Evolutionary conservation across 1,140 invertebrate genomes (phyloP).

Genomic region (Rhizoglyphus robini): DNA sequence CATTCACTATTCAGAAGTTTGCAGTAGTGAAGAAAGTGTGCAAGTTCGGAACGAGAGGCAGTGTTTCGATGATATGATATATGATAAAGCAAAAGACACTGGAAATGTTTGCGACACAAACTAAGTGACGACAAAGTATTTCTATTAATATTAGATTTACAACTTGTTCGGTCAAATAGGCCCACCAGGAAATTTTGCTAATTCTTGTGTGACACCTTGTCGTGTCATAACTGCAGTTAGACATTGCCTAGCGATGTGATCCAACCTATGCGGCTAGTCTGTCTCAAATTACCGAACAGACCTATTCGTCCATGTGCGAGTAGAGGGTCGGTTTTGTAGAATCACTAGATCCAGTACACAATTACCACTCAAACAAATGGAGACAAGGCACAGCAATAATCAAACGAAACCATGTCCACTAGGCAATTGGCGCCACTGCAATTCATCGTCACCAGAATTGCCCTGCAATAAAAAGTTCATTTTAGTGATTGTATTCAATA

Average conservation of each 20-base stretch:
- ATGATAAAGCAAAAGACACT: neutral
- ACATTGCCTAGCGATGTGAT: conserved; percentile 11
- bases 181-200: conserved; percentile 10
- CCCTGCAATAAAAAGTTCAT: too few relatives aligned
- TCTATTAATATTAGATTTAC: neutral
- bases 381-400: conserved; percentile 52
- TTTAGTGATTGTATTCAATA: too few relatives aligned
- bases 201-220: neutral
- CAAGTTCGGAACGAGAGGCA: neutral
- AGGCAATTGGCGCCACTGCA: conserved; percentile 53
- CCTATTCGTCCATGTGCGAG: neutral
- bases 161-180: neutral
- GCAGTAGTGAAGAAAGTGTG: too few relatives aligned
- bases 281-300: neutral
- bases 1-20: too few relatives aligned
- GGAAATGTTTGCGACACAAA: neutral
- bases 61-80: neutral
- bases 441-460: conserved; percentile 56
- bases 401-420: conserved; percentile 72
- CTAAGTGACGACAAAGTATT: neutral
- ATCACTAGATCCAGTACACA: neutral
- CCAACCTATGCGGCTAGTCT: neutral
- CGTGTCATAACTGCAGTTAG: neutral
- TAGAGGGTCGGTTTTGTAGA: neutral
- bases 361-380: conserved; percentile 29